Evolutionary conservation across 2,888 invertebrate genomes (phyloP), one percentile per base, ranked within the genome.

Genomic region (Yponomeuta cagnagella): DNA sequence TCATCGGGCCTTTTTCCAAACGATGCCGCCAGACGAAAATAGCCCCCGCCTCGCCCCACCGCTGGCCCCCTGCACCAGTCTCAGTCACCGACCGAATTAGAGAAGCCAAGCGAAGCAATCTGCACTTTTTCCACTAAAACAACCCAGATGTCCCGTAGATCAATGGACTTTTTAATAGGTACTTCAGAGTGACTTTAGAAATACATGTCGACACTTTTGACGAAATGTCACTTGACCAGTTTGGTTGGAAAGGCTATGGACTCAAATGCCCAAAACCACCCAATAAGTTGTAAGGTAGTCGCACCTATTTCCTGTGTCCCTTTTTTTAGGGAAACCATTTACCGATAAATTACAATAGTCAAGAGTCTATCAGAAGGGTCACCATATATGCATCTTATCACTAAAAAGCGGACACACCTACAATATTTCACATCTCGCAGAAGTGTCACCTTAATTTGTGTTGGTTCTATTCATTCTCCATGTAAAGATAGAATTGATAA

Each of bases 1-100:
- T 91, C 90, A 90, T 82, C 89, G 79, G 83, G 83, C 90, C 88
- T 92, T 91, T 75, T 90, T 91, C 89, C 90, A 90, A 92, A 90
- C 90, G 90, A 89, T 90, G 89, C 90, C 88, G 90, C 89, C 91
- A 92, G 91, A 92, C 92, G 86, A 90, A 92, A 92, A 92, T 92
- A 92, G 90, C 83, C 87, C 88, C 89, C 89, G 84, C 87, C 84
- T 85, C 84, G 75, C 77, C 79, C 78, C 73, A 52, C 70, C 67
- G 81, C 82, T 58, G 82, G 84, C 87, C 89, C 84, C 88, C 64
- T 69, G 68, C 52, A 52, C 70, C 71, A 23, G 68, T 83, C 80
- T 78, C 80, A 78, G 89, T 90, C 91, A 91, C 89, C 90, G 90
- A 89, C 90, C 75, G 84, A 91, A 86, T 87, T 92, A 92, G 90